Evolutionary conservation across 2,797 vertebrate genomes (phyloP).

Genomic region (Scyliorhinus canicula): DNA sequence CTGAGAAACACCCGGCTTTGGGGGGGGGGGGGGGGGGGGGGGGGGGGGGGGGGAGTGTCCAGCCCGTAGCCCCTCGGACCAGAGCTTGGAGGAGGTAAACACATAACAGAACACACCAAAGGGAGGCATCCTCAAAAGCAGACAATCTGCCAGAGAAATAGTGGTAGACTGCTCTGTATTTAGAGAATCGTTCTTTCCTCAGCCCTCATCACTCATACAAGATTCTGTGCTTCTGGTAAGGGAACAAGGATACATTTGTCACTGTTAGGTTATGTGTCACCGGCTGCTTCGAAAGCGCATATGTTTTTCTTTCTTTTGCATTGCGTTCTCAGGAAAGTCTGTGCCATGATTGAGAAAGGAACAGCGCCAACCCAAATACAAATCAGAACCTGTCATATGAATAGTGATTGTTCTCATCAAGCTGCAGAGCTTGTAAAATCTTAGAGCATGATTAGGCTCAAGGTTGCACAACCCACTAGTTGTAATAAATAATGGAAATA

Average conservation of each 20-base stretch:
- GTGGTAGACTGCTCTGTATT: not conserved
- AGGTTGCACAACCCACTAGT: not conserved
- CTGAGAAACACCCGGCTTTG: no score
- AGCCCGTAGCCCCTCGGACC: not conserved
- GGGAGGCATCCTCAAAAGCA: not conserved
- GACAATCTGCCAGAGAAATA: not conserved
- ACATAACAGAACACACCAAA: not conserved
- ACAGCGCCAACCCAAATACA: not conserved
- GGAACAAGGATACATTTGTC: slow-evolving; percentile 18
- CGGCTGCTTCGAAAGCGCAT: not conserved
- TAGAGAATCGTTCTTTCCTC: not conserved
- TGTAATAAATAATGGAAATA: slow-evolving; percentile 21
- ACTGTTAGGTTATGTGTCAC: slow-evolving; percentile 28
- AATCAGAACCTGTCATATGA: not conserved
- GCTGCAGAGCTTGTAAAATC: slow-evolving; percentile 1
- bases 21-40: no score
- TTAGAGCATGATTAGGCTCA: slow-evolving; percentile 22
- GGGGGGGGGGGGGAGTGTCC: no score
- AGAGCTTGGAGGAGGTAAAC: not conserved
- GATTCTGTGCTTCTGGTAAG: not conserved
- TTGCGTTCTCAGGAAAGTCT: not conserved
- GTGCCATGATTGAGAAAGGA: not conserved
- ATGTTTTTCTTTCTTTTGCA: not conserved
- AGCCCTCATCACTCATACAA: not conserved
- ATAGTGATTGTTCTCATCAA: not conserved